Base-by-base conservation (phyloP, 2,113 vertebrate genomes). In the Calcarius ornatus region DNA sequence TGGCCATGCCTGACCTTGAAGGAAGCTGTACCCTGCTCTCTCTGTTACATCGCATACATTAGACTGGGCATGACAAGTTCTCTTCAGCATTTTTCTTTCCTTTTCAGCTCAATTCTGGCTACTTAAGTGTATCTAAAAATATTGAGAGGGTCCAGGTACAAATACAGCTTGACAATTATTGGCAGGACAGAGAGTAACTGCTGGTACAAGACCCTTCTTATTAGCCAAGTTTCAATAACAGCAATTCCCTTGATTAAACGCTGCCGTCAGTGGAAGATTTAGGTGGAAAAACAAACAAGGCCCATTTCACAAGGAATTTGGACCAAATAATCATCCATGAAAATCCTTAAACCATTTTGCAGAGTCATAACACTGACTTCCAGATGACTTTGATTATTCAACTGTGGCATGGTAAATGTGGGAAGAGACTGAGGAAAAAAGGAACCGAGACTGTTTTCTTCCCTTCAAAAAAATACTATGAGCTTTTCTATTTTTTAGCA, bases 21-120 rank as follows among this genome's bases (percentile, higher is more conserved):
- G 35, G 61, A 77, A 59, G 38, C 30, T 0, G 25, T 11, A 31
- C 27, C 15, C 73, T 0, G 1, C 27, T 84, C 0, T 0, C 24
- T 53, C 12, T 66, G 33, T 69, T 66, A 75, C 11, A 42, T 50
- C 5, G 0, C 9, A 11, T 19, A 43, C 23, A 81, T 73, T 43
- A 38, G 40, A 54, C 30, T 33, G 20, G 28, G 13, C 54, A 35
- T 6, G 19, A 47, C 28, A 71, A 73, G 8, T 69, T 81, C 31
- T 24, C 30, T 75, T 86, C 64, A 83, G 48, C 27, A 51, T 31
- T 45, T 90, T 68, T 40, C 25, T 31, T 31, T 9, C 3, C 6
- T 27, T 38, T 72, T 47, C 75, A 77, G 45, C 51, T 80, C 18
- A 73, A 72, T 65, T 70, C 42, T 50, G 59, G 25, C 12, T 54